Percentiles rank a stretch among this genome's conserved stretches.
These are phyloP conservation scores for Phymorhynchus buccinoides DNA, from an alignment of 1,140 invertebrate genomes.

Conservation along the genomic window DNA sequence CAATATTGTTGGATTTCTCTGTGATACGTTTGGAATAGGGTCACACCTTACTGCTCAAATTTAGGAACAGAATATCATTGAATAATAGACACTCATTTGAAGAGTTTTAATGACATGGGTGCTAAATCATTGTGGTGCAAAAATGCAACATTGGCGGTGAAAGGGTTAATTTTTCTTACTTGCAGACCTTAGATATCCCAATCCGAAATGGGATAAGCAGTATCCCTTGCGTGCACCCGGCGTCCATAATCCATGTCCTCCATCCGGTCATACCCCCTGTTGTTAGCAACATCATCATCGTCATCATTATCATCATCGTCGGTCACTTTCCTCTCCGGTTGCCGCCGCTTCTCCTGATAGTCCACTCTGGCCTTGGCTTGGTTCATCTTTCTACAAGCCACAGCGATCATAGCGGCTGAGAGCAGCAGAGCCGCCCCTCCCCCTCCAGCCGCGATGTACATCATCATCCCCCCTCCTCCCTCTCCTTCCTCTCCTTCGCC, in stretches of 20 bases:
- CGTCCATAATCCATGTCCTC: conserved; percentile 3
- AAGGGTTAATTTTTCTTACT: too few relatives aligned
- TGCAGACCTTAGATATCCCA: neutral
- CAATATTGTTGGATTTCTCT: too few relatives aligned
- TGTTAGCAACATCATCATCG: neutral
- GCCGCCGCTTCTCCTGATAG: neutral
- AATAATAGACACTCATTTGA: too few relatives aligned
- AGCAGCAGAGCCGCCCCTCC: neutral
- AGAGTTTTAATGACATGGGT: too few relatives aligned
- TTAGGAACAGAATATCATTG: too few relatives aligned
- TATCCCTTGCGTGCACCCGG: neutral
- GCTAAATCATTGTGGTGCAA: too few relatives aligned
- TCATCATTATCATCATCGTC: neutral
- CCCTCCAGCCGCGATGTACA: neutral
- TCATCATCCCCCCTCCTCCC: neutral
- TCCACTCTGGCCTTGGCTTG: neutral
- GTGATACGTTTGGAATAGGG: too few relatives aligned
- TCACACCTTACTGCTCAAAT: too few relatives aligned
- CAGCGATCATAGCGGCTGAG: neutral
- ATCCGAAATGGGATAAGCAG: neutral
- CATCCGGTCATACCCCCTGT: neutral
- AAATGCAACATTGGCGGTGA: too few relatives aligned
- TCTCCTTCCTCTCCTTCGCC: neutral
- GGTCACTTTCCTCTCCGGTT: neutral
- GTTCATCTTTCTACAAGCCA: conserved; percentile 17